These are phyloP conservation scores for Aricia artaxerxes DNA, from an alignment of 2,888 invertebrate species.

Conservation along the genomic window DNA sequence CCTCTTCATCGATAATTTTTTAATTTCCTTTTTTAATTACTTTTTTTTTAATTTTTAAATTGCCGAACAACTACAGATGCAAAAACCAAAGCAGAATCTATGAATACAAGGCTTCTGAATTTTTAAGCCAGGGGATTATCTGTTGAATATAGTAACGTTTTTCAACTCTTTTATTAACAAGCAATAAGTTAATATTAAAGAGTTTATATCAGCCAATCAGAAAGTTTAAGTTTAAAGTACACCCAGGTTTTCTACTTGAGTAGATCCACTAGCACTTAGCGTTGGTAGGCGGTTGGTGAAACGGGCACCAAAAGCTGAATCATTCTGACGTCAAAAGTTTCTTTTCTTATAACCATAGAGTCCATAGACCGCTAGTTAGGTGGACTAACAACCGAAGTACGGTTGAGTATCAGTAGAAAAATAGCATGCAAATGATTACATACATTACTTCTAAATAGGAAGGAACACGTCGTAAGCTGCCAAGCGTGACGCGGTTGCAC, in stretches of 20 bases:
- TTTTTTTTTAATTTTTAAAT: too few relatives aligned
- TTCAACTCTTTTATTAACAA: too few relatives aligned
- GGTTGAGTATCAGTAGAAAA: background rate
- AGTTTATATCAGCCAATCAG: too few relatives aligned
- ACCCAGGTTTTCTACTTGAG: too few relatives aligned
- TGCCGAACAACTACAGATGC: too few relatives aligned
- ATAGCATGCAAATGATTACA: conserved; percentile 24
- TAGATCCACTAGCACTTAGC: too few relatives aligned
- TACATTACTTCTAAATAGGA: conserved; percentile 15
- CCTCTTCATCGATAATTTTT: background rate
- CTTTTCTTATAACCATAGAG: background rate
- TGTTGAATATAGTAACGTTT: too few relatives aligned
- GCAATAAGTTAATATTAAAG: too few relatives aligned
- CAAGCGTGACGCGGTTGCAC: conserved; percentile 11
- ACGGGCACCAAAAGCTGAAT: background rate
- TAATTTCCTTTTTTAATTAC: background rate
- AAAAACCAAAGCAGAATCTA: too few relatives aligned
- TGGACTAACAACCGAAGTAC: background rate
- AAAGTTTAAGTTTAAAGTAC: too few relatives aligned
- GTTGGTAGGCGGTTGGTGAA: background rate
- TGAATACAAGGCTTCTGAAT: too few relatives aligned
- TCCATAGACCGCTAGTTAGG: background rate
- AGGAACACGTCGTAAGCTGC: background rate
- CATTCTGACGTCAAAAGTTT: background rate
- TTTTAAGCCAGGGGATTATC: too few relatives aligned